Conservation (phyloP, 2,797 vertebrate genomes). For the Philypnodon macrostomus region DNA sequence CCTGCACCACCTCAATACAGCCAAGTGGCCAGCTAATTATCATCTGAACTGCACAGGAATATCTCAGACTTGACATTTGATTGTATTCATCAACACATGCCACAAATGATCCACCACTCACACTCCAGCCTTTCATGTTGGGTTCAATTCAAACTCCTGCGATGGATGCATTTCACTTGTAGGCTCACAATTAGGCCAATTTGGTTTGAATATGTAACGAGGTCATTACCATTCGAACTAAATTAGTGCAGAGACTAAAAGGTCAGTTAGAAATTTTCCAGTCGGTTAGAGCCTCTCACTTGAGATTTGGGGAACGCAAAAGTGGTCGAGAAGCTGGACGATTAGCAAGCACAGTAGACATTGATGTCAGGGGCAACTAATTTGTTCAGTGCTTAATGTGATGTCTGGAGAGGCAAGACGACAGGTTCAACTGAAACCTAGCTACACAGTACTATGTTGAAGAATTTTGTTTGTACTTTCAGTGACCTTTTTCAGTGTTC, state of each 20-base stretch:
- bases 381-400: conserved; percentile 18
- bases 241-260: conserved; percentile 93
- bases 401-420: conserved; percentile 10
- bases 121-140: conserved; percentile 63
- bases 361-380: conserved; percentile 37
- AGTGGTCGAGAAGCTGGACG: conserved; percentile 68
- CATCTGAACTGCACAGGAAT: conserved; percentile 87
- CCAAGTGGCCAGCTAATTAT: conserved; percentile 92
- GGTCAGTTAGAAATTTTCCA: conserved; percentile 96
- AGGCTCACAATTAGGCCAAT: conserved; percentile 97
- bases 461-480: not conserved
- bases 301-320: conserved; percentile 81
- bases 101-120: conserved; percentile 84
- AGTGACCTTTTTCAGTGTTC: not conserved
- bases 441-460: not conserved
- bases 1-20: conserved; percentile 82
- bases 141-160: conserved; percentile 86
- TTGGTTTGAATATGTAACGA: conserved; percentile 98
- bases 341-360: conserved; percentile 55
- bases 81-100: conserved; percentile 95
- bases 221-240: conserved; percentile 95
- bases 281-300: conserved; percentile 90
- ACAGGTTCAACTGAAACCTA: not conserved
- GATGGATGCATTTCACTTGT: conserved; percentile 86
- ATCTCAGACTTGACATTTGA: conserved; percentile 94